phyloP scores from a whole-genome alignment of 2,888 invertebrate genomes.

The Abscondita cerata region DNA sequence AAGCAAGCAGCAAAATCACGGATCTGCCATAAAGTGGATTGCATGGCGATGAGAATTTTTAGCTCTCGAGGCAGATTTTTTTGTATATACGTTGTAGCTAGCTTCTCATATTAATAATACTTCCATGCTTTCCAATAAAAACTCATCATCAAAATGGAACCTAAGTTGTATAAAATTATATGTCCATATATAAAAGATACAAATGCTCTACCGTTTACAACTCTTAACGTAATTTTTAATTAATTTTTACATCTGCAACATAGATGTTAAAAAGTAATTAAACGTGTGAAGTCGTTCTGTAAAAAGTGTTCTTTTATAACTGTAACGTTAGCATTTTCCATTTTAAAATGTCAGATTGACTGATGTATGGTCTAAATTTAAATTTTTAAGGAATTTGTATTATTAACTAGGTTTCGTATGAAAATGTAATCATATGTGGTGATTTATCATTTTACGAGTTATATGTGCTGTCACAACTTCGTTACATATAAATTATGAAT shows the following conservation, averaged over 20 bases:
- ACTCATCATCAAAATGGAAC: slow-evolving; percentile 23
- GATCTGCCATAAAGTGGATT: slow-evolving; percentile 34
- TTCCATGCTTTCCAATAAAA: slow-evolving; percentile 22
- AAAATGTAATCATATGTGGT: slow-evolving; percentile 20
- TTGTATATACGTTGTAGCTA: slow-evolving; percentile 20
- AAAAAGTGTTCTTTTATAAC: not conserved
- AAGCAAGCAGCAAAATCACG: slow-evolving; percentile 29
- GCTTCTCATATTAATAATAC: slow-evolving; percentile 30
- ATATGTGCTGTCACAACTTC: slow-evolving; percentile 3
- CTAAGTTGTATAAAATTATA: not conserved
- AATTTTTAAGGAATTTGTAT: slow-evolving; percentile 21
- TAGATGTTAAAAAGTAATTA: no score
- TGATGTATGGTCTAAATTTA: slow-evolving; percentile 20
- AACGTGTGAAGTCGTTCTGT: no score
- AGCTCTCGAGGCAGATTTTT: slow-evolving; percentile 24
- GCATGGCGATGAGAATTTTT: slow-evolving; percentile 30
- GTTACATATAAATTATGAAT: not conserved
- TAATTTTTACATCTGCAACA: no score
- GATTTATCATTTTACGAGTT: slow-evolving; percentile 13
- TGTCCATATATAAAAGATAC: no score
- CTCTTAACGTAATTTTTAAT: no score
- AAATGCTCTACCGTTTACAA: no score
- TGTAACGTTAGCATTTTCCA: not conserved
- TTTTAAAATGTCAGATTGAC: slow-evolving; percentile 18
- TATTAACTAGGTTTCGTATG: slow-evolving; percentile 19